Conservation (phyloP, 2,797 vertebrate genomes). For the Apogon talboti region DNA sequence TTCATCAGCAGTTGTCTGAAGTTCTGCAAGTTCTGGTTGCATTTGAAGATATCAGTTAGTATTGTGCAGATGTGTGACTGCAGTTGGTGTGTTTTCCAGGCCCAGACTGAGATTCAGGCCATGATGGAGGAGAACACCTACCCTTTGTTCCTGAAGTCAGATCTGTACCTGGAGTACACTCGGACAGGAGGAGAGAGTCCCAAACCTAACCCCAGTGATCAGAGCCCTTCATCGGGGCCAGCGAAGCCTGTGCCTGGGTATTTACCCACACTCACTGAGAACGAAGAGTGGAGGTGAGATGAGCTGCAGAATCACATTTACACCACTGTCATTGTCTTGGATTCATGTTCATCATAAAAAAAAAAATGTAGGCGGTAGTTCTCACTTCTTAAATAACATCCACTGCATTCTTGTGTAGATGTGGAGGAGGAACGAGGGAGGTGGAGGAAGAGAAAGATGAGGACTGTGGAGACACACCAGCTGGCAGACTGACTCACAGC, state of each 20-base stretch:
- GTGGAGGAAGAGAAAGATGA: conserved; percentile 84
- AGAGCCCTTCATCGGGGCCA: conserved; percentile 81
- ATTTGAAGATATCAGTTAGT: background rate
- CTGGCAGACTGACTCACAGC: conserved; percentile 88
- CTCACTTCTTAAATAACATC: background rate
- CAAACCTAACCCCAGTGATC: conserved; percentile 89
- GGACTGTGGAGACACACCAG: conserved; percentile 82
- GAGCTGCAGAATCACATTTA: conserved; percentile 1
- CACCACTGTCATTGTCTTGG: background rate
- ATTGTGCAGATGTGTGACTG: conserved; percentile 7
- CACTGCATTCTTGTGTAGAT: conserved; percentile 51
- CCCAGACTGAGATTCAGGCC: conserved; percentile 94
- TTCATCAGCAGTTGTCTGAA: too few relatives aligned
- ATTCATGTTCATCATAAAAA: too few relatives aligned
- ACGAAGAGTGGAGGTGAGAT: conserved; percentile 92
- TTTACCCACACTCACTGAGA: conserved; percentile 91
- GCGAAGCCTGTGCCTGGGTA: conserved; percentile 85
- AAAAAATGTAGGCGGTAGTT: too few relatives aligned
- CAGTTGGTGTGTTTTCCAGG: conserved; percentile 76
- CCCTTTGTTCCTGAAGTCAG: conserved; percentile 95
- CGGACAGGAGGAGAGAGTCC: conserved; percentile 92
- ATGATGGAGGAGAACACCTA: conserved; percentile 96
- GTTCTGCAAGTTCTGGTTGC: too few relatives aligned
- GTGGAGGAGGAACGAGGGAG: conserved; percentile 63
- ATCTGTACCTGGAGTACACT: conserved; percentile 94